Evolutionary conservation across 2,797 vertebrate genomes (phyloP).

Genomic region (Carcharodon carcharias): DNA sequence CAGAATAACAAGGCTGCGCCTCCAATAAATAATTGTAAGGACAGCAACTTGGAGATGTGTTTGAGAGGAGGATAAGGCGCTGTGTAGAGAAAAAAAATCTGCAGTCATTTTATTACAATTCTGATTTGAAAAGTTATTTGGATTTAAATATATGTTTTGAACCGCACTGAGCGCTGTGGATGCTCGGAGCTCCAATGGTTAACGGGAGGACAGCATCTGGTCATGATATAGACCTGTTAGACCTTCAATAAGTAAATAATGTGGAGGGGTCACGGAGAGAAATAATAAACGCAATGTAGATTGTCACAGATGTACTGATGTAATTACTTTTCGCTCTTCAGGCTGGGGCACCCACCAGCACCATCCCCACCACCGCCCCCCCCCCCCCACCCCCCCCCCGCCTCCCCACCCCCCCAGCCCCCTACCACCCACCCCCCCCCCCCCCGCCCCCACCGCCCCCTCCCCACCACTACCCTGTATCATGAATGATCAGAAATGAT

Average conservation of each 20-base stretch:
- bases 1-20: background rate
- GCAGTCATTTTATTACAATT: background rate
- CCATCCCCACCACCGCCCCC: background rate
- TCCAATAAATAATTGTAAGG: background rate
- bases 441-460: background rate
- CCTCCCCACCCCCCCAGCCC: background rate
- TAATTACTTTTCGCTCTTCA: constrained; percentile 12
- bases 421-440: too few relatives aligned
- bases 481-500: constrained; percentile 15
- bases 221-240: constrained; percentile 28
- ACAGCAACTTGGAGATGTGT: background rate
- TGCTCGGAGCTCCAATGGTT: background rate
- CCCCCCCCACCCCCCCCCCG: background rate
- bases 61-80: background rate
- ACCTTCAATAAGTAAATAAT: constrained; percentile 35
- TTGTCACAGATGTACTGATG: constrained; percentile 32
- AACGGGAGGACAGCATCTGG: constrained; percentile 18
- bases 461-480: background rate
- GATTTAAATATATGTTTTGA: background rate
- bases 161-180: background rate
- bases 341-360: background rate
- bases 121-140: background rate
- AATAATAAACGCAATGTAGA: background rate
- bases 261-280: background rate
- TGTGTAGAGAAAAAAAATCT: background rate